Evolutionary conservation across 2,113 vertebrate species (phyloP).

Genomic region (Danionella cerebrum): DNA sequence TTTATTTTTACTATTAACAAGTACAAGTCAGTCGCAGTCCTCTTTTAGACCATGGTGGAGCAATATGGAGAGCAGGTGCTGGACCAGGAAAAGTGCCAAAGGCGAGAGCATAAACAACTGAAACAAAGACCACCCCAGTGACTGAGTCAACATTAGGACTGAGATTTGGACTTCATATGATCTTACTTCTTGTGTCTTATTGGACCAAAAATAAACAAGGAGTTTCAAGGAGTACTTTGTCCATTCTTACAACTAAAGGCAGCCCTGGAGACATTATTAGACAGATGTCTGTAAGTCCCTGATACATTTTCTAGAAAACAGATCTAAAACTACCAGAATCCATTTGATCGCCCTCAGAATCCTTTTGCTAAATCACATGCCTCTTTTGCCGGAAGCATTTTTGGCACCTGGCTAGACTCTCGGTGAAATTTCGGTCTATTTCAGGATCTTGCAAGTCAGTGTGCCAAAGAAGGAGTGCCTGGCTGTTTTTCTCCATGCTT

Average conservation of each 20-base stretch:
- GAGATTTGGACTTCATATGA: not conserved
- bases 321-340: not conserved
- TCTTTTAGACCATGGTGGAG: conserved; percentile 11
- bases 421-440: not conserved
- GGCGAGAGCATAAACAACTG: conserved; percentile 11
- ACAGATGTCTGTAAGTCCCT: not conserved
- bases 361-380: not conserved
- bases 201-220: too few relatives aligned
- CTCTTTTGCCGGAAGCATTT: not conserved
- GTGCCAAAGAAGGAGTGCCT: not conserved
- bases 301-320: not conserved
- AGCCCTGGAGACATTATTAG: not conserved
- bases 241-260: too few relatives aligned
- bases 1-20: not conserved
- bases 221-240: too few relatives aligned
- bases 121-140: conserved; percentile 23
- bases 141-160: not conserved
- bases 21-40: not conserved
- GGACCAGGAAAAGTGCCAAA: conserved; percentile 18
- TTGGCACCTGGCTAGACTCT: conserved; percentile 9
- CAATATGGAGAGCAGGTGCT: conserved; percentile 30
- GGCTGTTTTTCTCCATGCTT: conserved; percentile 2
- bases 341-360: not conserved
- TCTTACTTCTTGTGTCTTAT: not conserved
- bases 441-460: not conserved